Evolutionary conservation across 2,113 vertebrate species (phyloP).

Genomic region (Corythaixoides concolor): DNA sequence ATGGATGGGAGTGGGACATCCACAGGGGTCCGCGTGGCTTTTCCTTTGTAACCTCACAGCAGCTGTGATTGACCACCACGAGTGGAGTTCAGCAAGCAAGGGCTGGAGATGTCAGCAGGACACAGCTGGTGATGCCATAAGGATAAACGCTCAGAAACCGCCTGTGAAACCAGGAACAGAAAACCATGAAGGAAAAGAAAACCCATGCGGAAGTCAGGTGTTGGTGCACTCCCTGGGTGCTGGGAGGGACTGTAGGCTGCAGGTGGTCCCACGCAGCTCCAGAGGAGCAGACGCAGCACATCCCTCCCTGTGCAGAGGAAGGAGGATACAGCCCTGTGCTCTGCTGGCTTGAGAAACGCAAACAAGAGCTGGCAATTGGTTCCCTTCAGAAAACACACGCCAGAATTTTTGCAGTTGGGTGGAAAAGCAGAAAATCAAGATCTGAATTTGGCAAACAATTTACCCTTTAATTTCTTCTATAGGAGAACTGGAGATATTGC

Average conservation of each 20-base stretch:
- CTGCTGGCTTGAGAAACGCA: background rate
- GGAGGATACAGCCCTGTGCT: background rate
- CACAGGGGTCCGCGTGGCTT: rapidly evolving
- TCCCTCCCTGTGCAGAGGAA: background rate
- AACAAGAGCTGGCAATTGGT: background rate
- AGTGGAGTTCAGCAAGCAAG: background rate
- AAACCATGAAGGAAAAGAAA: background rate
- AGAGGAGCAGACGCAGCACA: background rate
- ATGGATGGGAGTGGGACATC: background rate
- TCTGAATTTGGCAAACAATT: background rate
- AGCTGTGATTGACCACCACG: too few relatives aligned
- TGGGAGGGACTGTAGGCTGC: too few relatives aligned
- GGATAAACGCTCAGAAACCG: background rate
- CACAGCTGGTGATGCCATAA: background rate
- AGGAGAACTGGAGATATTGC: too few relatives aligned
- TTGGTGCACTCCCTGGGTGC: background rate
- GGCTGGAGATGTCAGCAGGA: background rate
- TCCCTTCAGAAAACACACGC: background rate
- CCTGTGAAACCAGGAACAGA: background rate
- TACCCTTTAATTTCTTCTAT: background rate
- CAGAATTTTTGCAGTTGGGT: background rate
- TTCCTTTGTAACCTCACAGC: too few relatives aligned
- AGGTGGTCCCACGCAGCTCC: too few relatives aligned
- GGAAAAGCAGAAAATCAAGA: background rate
- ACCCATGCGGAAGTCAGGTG: background rate